Conservation (phyloP, 2,113 vertebrate species). For the Ramphastos sulfuratus region DNA sequence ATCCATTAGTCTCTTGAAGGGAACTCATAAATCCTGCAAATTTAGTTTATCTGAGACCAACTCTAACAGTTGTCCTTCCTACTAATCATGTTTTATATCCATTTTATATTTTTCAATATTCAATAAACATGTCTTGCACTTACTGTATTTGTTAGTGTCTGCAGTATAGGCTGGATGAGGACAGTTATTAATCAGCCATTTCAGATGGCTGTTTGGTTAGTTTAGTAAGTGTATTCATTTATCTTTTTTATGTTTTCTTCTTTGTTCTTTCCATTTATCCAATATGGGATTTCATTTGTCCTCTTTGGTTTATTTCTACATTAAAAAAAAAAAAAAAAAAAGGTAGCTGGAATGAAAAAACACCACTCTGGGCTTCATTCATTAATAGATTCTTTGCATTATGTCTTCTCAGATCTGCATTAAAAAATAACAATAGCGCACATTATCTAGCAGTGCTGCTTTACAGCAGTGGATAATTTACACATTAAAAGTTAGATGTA, state of each 20-base stretch:
- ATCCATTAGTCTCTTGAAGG: conserved; percentile 60
- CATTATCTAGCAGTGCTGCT: conserved; percentile 23
- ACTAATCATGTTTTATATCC: conserved; percentile 61
- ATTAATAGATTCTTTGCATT: conserved; percentile 32
- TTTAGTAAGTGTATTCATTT: conserved; percentile 43
- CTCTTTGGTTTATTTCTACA: conserved; percentile 41
- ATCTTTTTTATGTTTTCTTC: conserved; percentile 41
- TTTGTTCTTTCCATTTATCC: conserved; percentile 48
- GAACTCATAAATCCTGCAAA: conserved; percentile 64
- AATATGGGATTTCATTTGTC: conserved; percentile 41
- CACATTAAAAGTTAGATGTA: conserved; percentile 52
- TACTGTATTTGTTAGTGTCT: conserved; percentile 14
- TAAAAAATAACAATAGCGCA: conserved; percentile 35
- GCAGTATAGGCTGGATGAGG: neutral
- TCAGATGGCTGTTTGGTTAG: conserved; percentile 32
- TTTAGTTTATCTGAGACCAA: conserved; percentile 64
- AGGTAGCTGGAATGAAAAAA: neutral
- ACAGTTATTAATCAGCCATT: conserved; percentile 45
- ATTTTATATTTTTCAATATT: conserved; percentile 61
- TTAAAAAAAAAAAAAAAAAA: neutral
- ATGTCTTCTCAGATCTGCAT: conserved; percentile 45
- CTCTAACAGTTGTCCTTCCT: conserved; percentile 58
- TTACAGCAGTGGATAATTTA: conserved; percentile 50
- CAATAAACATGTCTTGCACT: conserved; percentile 33
- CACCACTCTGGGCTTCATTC: neutral